These are phyloP conservation scores for Drosophila sechellia DNA, from an alignment of 1,140 invertebrate genomes.

Conservation along the genomic window DNA sequence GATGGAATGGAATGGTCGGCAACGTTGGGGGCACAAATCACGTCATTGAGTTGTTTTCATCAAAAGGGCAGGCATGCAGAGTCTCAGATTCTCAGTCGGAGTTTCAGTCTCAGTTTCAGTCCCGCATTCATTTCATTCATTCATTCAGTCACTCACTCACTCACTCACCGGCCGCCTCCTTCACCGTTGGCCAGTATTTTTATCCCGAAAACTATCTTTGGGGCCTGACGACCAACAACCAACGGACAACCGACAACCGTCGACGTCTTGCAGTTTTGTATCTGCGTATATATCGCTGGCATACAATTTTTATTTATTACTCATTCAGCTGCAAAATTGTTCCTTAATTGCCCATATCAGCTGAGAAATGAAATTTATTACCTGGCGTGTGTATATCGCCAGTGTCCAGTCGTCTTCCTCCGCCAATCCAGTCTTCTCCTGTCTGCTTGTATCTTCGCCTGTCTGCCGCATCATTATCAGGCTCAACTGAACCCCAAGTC, in stretches of 20 bases:
- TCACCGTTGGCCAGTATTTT: constrained; percentile 53
- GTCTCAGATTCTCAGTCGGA: constrained; percentile 14
- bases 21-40: constrained; percentile 71
- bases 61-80: constrained; percentile 76
- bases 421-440: constrained; percentile 4
- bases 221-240: constrained; percentile 49
- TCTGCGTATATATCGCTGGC: constrained; percentile 77
- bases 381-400: constrained; percentile 83
- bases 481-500: constrained; percentile 3
- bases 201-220: constrained; percentile 78
- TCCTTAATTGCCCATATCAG: constrained; percentile 84
- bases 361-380: constrained; percentile 84
- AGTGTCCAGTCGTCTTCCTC: constrained; percentile 37
- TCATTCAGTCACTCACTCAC: constrained; percentile 24
- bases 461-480: constrained; percentile 78
- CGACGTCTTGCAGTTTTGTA: constrained; percentile 78
- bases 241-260: constrained; percentile 23
- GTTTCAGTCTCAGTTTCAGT: constrained; percentile 13
- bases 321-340: constrained; percentile 84
- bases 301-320: constrained; percentile 84
- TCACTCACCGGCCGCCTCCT: constrained; percentile 1
- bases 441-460: constrained; percentile 51
- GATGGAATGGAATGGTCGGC: constrained; percentile 28
- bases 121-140: constrained; percentile 56
- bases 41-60: constrained; percentile 83